A percentile compares a stretch with the other conserved stretches of the same genome.
phyloP scores from a whole-genome alignment of 1,140 invertebrate genomes.

The Akabosia matsudoensis region DNA sequence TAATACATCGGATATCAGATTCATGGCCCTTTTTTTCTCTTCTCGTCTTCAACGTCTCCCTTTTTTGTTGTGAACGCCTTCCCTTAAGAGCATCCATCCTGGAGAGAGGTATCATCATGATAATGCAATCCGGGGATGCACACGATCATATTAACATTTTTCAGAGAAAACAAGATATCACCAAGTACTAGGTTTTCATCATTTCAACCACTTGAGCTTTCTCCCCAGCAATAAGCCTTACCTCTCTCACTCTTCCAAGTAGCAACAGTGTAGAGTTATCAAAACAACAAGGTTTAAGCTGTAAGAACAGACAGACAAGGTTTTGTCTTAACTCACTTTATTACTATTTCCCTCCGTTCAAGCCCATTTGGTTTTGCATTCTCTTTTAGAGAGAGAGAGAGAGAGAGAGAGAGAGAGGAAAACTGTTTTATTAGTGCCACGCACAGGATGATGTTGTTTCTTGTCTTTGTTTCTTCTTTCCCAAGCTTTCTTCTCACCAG shows the following conservation, averaged over 20 bases:
- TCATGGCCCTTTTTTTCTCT: constrained; percentile 3
- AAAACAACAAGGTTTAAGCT: no score
- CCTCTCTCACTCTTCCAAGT: neutral
- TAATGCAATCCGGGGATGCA: neutral
- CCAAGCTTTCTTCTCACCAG: no score
- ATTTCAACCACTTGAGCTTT: constrained; percentile 16
- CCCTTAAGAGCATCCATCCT: constrained; percentile 11
- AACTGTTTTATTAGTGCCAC: neutral
- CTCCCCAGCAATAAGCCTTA: no score
- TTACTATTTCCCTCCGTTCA: neutral
- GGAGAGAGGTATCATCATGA: no score
- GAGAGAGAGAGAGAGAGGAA: neutral
- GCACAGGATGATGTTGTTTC: neutral
- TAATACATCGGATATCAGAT: constrained; percentile 19
- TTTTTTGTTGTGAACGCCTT: neutral
- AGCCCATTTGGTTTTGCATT: neutral
- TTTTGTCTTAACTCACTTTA: neutral
- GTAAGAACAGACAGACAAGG: no score
- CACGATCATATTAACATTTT: constrained; percentile 10
- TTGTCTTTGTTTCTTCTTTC: neutral
- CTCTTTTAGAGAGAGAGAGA: neutral
- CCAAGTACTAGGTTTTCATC: no score
- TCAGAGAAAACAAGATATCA: constrained; percentile 21
- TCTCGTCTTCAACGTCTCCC: no score
- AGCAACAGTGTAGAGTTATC: no score